Conservation (phyloP, 2,797 vertebrate species). For the Petrocephalus sullivani region DNA sequence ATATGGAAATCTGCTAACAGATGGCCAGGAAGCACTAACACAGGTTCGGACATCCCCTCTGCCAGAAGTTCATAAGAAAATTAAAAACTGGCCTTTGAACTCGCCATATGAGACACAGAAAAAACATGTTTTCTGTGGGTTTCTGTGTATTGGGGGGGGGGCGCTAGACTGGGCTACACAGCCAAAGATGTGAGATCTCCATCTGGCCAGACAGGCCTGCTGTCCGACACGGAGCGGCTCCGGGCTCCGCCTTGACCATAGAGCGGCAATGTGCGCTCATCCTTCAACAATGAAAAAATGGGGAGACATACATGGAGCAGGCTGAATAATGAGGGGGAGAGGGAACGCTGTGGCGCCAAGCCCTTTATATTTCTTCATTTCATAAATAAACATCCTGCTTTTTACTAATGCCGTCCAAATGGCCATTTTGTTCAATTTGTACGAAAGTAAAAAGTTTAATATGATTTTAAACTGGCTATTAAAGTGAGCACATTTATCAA, state of each 20-base stretch:
- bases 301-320: background rate
- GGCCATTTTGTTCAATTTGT: background rate
- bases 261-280: background rate
- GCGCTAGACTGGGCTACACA: background rate
- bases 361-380: background rate
- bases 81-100: background rate
- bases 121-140: background rate
- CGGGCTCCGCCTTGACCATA: background rate
- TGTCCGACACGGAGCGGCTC: background rate
- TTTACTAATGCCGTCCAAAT: background rate
- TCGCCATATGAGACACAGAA: background rate
- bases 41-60: background rate
- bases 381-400: background rate
- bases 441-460: background rate
- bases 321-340: background rate
- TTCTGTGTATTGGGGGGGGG: background rate
- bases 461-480: no score
- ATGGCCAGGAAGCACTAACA: background rate
- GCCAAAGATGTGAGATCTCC: background rate
- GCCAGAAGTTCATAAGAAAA: background rate
- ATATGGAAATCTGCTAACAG: background rate
- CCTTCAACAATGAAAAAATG: background rate
- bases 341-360: background rate
- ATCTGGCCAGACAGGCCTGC: background rate
- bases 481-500: background rate